Evolutionary conservation across 2,113 vertebrate genomes (phyloP), one percentile per base, ranked within the genome.

Genomic region (Varanus salvator): DNA sequence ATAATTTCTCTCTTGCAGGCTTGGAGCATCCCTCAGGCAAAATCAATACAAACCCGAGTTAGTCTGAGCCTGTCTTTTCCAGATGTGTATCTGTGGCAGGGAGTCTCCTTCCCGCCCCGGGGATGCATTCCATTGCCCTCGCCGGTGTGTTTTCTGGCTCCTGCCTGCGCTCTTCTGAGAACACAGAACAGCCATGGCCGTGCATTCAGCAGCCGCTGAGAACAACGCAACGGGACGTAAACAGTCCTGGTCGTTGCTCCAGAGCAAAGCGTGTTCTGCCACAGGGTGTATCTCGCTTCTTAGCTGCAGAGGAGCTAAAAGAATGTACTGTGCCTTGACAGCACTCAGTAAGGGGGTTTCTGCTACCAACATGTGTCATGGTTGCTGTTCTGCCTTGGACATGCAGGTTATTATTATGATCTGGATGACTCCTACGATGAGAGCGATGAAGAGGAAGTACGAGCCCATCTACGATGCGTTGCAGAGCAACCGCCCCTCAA

Each of bases 381-480:
- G 71, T 38, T 89, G 31, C 90, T 64, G 77, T 68, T 88, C 72
- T 88, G 15, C 91, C 52, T 9, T 48, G 5, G 0, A 34, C 29
- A 21, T 60, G 3, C 95, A 99, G 99, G 99, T 90, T 99, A 99
- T 95, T 99, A 98, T 96, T 99, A 99, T 0, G 99, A 99, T 96
- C 97, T 99, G 93, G 99, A 99, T 0, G 99, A 99, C 97, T 99
- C 99, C 8, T 99, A 99, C 0, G 99, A 99, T 0, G 99, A 99
- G 96, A 99, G 99, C 0, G 99, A 99, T 0, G 99, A 99, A 93
- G 99, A 99, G 94, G 99, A 99, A 94, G 98, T 99, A 92, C 97
- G 98, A 92, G 98, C 98, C 57, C 99, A 99, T 96, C 98, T 99
- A 87, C 98, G 98, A 76, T 98, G 98, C 11, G 99, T 99, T 69